phyloP scores from a whole-genome alignment of 1,140 invertebrate species.

The Megalopta genalis region DNA sequence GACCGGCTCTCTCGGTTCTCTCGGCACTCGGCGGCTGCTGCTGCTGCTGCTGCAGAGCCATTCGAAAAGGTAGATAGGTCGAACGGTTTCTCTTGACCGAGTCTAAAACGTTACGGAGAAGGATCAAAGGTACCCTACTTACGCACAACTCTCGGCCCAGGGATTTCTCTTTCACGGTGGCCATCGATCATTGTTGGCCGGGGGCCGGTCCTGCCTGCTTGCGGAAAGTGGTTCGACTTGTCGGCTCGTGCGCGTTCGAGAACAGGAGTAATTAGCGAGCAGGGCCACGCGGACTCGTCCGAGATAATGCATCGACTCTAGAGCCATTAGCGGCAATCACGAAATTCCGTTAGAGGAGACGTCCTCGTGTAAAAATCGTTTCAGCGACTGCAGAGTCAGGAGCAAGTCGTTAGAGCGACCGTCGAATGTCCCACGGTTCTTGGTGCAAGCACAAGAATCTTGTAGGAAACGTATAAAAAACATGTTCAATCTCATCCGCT shows the following conservation, averaged over 20 bases:
- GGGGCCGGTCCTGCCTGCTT: background rate
- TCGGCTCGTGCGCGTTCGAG: background rate
- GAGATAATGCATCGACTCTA: too few relatives aligned
- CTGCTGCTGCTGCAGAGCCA: slow-evolving; percentile 4
- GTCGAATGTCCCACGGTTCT: too few relatives aligned
- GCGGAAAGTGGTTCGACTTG: slow-evolving; percentile 11
- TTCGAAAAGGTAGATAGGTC: slow-evolving; percentile 40
- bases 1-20: too few relatives aligned
- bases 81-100: slow-evolving; percentile 43
- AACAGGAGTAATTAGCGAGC: background rate
- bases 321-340: too few relatives aligned
- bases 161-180: slow-evolving; percentile 38
- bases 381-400: too few relatives aligned
- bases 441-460: too few relatives aligned
- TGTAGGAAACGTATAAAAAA: too few relatives aligned
- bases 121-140: slow-evolving; percentile 56
- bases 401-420: too few relatives aligned
- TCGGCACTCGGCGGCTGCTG: slow-evolving; percentile 2
- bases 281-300: too few relatives aligned
- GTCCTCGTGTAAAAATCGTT: too few relatives aligned
- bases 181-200: slow-evolving; percentile 35
- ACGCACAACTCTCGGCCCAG: background rate
- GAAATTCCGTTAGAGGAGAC: too few relatives aligned
- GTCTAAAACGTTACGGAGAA: slow-evolving; percentile 33
- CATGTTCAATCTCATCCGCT: too few relatives aligned